These are phyloP conservation scores for Slavum lentiscoides DNA, from an alignment of 2,888 invertebrate genomes.

Conservation along the genomic window DNA sequence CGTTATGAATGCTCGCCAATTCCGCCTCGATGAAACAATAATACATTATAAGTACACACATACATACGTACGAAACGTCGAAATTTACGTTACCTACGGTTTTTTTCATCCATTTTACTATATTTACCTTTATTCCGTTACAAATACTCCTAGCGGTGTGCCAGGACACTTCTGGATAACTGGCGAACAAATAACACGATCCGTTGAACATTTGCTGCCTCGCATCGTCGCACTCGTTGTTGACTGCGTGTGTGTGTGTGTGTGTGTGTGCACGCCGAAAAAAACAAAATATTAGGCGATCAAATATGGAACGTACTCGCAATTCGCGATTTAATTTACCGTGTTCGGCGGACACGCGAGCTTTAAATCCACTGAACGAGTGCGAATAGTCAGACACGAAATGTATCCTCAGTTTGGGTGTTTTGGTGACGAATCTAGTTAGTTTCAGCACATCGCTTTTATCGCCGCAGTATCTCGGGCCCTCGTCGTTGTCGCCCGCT, in stretches of 20 bases:
- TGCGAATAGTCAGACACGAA: slow-evolving; percentile 79
- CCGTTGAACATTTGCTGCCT: slow-evolving; percentile 71
- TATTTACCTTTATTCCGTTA: slow-evolving; percentile 66
- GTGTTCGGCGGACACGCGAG: slow-evolving; percentile 72
- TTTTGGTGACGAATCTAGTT: slow-evolving; percentile 68
- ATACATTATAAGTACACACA: background rate
- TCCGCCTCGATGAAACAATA: slow-evolving; percentile 62
- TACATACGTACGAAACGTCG: background rate
- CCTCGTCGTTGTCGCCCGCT: slow-evolving; percentile 21
- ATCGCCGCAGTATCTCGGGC: slow-evolving; percentile 69
- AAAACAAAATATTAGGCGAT: no score
- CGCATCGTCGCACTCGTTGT: slow-evolving; percentile 71
- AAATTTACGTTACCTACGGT: no score
- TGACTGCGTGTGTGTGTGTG: slow-evolving; percentile 29
- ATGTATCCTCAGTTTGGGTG: slow-evolving; percentile 68
- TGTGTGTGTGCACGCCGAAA: background rate
- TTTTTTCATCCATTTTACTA: no score
- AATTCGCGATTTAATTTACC: slow-evolving; percentile 62
- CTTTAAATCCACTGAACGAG: slow-evolving; percentile 75
- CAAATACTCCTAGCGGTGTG: slow-evolving; percentile 71
- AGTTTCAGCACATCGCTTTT: slow-evolving; percentile 79
- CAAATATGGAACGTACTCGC: no score
- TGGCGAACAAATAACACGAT: slow-evolving; percentile 76
- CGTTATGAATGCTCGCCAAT: slow-evolving; percentile 70
- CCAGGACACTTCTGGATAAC: slow-evolving; percentile 79